Percentiles rank a stretch among this genome's conserved stretches.
These are phyloP conservation scores for Lacerta viridis DNA, from an alignment of 2,797 vertebrate species.

Conservation along the genomic window DNA sequence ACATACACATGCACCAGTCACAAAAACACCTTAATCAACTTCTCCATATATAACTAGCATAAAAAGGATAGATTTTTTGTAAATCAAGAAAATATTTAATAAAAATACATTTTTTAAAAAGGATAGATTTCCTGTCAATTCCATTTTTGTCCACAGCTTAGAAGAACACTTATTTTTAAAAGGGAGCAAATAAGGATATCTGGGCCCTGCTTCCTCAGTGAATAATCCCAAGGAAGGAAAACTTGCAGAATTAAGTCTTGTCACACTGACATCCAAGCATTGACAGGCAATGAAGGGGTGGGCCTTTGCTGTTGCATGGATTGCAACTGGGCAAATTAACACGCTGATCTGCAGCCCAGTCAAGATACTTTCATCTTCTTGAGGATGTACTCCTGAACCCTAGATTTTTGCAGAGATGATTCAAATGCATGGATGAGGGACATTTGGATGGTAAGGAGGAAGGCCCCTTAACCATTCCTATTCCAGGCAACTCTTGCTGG, in stretches of 20 bases:
- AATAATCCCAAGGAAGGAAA: not conserved
- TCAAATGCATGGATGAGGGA: no score
- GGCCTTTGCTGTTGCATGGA: not conserved
- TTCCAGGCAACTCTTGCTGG: no score
- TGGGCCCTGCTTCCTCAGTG: not conserved
- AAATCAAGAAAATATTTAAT: no score
- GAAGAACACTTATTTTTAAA: conserved; percentile 7
- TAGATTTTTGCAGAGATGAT: no score
- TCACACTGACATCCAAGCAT: not conserved
- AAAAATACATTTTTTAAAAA: no score
- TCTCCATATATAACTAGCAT: not conserved
- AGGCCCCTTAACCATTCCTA: no score
- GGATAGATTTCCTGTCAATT: not conserved
- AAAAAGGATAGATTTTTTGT: not conserved
- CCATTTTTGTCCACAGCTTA: not conserved
- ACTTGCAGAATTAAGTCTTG: not conserved
- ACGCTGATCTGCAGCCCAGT: not conserved
- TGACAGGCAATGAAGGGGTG: not conserved
- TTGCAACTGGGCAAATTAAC: not conserved
- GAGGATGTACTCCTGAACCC: no score
- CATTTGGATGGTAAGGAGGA: no score
- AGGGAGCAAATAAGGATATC: not conserved
- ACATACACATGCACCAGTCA: not conserved
- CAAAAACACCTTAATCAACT: not conserved
- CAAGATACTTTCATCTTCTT: not conserved